These are phyloP conservation scores for Pomacea maculata DNA, from an alignment of 1,140 invertebrate species.

Conservation along the genomic window DNA sequence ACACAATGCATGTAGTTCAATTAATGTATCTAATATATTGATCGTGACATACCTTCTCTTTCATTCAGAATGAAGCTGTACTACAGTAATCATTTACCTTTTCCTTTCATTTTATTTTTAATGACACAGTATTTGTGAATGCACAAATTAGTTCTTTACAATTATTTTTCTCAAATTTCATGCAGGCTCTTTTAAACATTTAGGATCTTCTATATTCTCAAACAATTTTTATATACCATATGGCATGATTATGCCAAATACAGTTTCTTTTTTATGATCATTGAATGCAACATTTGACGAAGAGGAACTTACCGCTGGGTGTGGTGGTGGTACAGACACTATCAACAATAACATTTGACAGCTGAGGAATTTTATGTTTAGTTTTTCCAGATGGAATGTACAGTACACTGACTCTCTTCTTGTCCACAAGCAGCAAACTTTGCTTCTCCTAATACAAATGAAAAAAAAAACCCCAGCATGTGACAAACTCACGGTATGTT, in stretches of 20 bases:
- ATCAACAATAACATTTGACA: constrained; percentile 51
- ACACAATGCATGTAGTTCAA: neutral
- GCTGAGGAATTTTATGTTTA: constrained; percentile 51
- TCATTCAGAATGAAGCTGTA: too few relatives aligned
- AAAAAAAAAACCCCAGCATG: neutral
- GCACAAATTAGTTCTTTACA: too few relatives aligned
- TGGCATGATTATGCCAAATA: too few relatives aligned
- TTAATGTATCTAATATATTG: neutral
- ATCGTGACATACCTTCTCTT: neutral
- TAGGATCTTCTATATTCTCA: too few relatives aligned
- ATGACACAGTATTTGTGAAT: too few relatives aligned
- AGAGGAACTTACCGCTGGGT: constrained; percentile 52
- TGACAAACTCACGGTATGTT: neutral
- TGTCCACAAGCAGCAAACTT: constrained; percentile 58
- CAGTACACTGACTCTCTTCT: constrained; percentile 54
- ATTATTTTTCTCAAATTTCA: too few relatives aligned
- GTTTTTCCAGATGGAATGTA: constrained; percentile 64
- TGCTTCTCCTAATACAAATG: constrained; percentile 52
- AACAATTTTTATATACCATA: too few relatives aligned
- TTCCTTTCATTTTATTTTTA: too few relatives aligned
- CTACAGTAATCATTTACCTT: too few relatives aligned
- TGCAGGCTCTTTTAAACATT: too few relatives aligned
- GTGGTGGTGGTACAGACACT: constrained; percentile 44
- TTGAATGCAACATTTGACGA: neutral
- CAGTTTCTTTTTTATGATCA: too few relatives aligned